Percentiles rank a stretch among this genome's conserved stretches.
phyloP scores from a whole-genome alignment of 2,113 vertebrate species.

The Callocephalon fimbriatum region DNA sequence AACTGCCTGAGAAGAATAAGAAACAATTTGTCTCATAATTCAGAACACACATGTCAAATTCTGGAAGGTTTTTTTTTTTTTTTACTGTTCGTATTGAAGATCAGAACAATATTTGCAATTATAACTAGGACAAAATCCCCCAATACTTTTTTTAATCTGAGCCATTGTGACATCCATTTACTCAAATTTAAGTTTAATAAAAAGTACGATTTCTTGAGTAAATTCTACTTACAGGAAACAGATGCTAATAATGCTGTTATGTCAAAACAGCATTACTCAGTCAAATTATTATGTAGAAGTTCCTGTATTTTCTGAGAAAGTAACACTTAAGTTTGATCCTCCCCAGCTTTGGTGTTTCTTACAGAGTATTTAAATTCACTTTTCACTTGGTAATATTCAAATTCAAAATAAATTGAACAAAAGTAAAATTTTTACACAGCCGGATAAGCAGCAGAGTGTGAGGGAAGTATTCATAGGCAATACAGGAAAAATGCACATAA shows the following conservation, averaged over 20 bases:
- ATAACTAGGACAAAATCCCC: not conserved
- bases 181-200: not conserved
- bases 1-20: not conserved
- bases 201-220: not conserved
- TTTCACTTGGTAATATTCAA: not conserved
- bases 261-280: not conserved
- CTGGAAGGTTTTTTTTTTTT: not conserved
- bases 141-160: not conserved
- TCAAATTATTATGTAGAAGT: not conserved
- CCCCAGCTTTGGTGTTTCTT: not conserved
- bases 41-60: not conserved
- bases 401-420: not conserved
- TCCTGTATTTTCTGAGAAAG: not conserved
- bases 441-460: not conserved
- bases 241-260: not conserved
- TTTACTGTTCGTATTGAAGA: not conserved
- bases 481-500: not conserved
- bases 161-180: not conserved
- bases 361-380: not conserved
- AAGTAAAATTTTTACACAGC: not conserved
- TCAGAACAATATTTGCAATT: not conserved
- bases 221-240: not conserved
- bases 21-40: not conserved
- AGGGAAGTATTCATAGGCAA: not conserved
- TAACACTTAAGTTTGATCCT: not conserved